Evolutionary conservation across 1,140 invertebrate genomes (phyloP).

Genomic region (Leptonema lineaticorne): DNA sequence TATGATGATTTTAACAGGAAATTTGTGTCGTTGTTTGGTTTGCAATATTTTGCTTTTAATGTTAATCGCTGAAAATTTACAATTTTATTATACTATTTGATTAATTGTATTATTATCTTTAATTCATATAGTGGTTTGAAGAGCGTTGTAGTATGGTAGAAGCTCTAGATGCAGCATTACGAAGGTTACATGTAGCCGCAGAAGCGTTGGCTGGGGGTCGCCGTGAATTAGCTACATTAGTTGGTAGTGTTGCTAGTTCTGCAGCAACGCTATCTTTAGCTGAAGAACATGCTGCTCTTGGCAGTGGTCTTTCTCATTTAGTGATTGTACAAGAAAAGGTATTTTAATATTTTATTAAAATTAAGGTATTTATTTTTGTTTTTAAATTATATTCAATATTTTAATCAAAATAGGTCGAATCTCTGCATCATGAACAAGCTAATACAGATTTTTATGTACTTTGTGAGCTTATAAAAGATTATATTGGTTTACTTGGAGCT

Average conservation of each 20-base stretch:
- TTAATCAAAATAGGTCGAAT: conserved; percentile 67
- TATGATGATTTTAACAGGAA: too few relatives aligned
- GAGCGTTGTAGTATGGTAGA: conserved; percentile 93
- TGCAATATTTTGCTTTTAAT: not conserved
- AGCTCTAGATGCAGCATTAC: conserved; percentile 84
- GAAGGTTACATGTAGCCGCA: conserved; percentile 84
- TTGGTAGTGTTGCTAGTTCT: conserved; percentile 76
- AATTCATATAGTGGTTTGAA: conserved; percentile 88
- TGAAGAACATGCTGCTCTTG: conserved; percentile 93
- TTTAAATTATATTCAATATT: not conserved
- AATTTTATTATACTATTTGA: conserved; percentile 1
- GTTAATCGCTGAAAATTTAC: too few relatives aligned
- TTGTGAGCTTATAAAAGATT: conserved; percentile 93
- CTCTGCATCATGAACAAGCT: conserved; percentile 85
- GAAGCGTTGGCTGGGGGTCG: conserved; percentile 86
- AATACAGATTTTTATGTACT: conserved; percentile 94
- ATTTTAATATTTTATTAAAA: conserved; percentile 10
- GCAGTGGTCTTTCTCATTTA: conserved; percentile 87
- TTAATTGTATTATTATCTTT: not conserved
- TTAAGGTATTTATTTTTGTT: not conserved
- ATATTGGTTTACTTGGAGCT: conserved; percentile 87
- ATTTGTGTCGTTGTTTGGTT: too few relatives aligned
- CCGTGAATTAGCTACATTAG: conserved; percentile 79
- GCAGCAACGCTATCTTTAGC: conserved; percentile 90
- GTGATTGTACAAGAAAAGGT: conserved; percentile 89